A percentile compares a stretch with the other conserved stretches of the same genome.
Evolutionary conservation across 2,113 vertebrate genomes (phyloP).

Genomic region (Nipponia nippon): DNA sequence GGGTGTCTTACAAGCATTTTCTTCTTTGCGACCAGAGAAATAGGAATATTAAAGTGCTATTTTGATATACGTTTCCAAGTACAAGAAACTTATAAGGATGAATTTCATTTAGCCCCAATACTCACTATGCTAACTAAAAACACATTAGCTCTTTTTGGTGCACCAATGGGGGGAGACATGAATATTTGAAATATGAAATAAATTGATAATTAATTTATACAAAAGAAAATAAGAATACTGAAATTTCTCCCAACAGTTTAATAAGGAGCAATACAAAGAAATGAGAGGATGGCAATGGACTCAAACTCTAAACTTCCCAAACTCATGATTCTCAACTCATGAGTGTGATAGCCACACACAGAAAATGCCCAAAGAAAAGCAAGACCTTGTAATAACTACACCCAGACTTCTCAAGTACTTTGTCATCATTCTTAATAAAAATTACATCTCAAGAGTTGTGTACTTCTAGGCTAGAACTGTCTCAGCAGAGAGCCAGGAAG

Average conservation of each 20-base stretch:
- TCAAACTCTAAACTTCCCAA: neutral
- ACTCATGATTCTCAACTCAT: neutral
- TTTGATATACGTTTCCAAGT: neutral
- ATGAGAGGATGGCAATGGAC: neutral
- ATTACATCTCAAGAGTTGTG: neutral
- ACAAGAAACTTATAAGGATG: neutral
- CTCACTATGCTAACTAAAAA: neutral
- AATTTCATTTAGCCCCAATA: neutral
- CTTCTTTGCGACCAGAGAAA: neutral
- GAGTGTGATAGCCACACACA: neutral
- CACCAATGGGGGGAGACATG: neutral
- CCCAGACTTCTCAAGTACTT: neutral
- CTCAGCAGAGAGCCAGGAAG: neutral
- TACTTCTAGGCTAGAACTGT: neutral
- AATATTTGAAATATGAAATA: neutral
- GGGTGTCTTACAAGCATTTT: neutral
- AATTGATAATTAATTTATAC: neutral
- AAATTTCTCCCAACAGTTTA: neutral
- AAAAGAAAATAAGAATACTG: neutral
- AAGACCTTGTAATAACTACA: neutral
- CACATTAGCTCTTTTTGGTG: neutral
- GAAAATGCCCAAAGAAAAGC: neutral
- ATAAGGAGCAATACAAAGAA: neutral
- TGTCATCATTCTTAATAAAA: neutral
- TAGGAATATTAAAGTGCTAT: neutral